Base-by-base conservation (phyloP, 2,797 vertebrate species). In the Ficedula albicollis region DNA sequence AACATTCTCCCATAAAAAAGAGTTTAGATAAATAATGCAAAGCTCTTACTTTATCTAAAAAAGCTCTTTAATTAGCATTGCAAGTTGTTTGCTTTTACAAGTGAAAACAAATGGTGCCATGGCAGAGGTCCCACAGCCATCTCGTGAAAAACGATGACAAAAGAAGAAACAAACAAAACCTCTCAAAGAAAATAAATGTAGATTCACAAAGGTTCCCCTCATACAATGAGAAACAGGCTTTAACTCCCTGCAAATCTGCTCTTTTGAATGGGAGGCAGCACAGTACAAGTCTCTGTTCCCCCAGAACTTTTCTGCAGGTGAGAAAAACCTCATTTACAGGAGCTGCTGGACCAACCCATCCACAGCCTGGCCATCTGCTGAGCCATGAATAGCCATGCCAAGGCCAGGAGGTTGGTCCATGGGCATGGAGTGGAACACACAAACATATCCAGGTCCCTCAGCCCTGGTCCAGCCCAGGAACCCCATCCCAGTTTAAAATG, bases 21-120 rank as follows among this genome's bases (percentile, higher is more conserved):
- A 95, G 73, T 55, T 94, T 81, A 82, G 95, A 96, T 95, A 96
- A 95, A 96, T 96, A 97, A 97, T 94, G 93, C 88, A 96, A 83
- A 90, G 91, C 90, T 94, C 92, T 77, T 92, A 87, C 90, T 88
- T 95, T 87, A 92, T 93, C 77, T 92, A 92, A 95, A 93, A 94
- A 84, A 81, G 82, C 89, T 88, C 93, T 93, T 91, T 95, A 93
- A 96, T 96, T 96, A 97, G 82, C 86, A 96, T 81, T 75, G 66
- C 70, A 91, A 96, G 83, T 87, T 96, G 93, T 97, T 96, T 95
- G 87, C 85, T 96, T 95, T 95, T 94, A 93, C 86, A 90, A 91
- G 59, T 38, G 72, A 95, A 92, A 96, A 95, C 94, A 95, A 97
- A 96, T 89, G 89, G 87, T 84, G 90, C 89, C 92, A 90, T 90